phyloP scores from a whole-genome alignment of 30 jellyfish, hydroid and myxozoan genomes.

The Hydractinia symbiolongicarpus region DNA sequence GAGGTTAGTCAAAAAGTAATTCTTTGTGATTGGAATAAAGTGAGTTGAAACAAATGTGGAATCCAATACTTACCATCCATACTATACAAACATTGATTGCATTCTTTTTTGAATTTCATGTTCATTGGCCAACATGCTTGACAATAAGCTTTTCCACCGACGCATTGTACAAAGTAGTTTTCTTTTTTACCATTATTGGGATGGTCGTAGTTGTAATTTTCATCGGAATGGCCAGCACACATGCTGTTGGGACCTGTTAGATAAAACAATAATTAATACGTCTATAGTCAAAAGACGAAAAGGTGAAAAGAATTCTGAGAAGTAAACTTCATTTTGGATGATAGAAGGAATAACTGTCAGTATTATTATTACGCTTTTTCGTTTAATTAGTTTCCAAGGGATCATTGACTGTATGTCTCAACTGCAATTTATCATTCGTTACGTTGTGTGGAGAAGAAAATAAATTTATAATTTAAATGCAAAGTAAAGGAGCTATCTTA shows the following conservation, averaged over 20 bases:
- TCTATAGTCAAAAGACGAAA: too few species aligned
- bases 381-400: too few species aligned
- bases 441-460: too few species aligned
- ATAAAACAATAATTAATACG: too few species aligned
- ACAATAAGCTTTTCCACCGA: constrained; percentile 16
- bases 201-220: constrained; percentile 15
- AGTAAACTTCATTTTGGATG: too few species aligned
- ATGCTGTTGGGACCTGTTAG: not conserved
- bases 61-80: not conserved
- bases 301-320: too few species aligned
- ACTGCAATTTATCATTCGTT: too few species aligned
- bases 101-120: not conserved
- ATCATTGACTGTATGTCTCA: too few species aligned
- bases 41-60: not conserved
- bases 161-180: constrained; percentile 23
- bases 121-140: constrained; percentile 40
- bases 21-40: not conserved
- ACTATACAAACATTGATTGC: constrained; percentile 26
- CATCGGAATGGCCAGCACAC: constrained; percentile 2
- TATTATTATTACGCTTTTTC: too few species aligned
- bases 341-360: too few species aligned
- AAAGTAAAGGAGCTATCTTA: too few species aligned
- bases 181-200: not conserved
- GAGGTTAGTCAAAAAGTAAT: not conserved
- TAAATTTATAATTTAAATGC: too few species aligned